Conservation (phyloP, 2,113 vertebrate genomes). For the Zapus hudsonius region DNA sequence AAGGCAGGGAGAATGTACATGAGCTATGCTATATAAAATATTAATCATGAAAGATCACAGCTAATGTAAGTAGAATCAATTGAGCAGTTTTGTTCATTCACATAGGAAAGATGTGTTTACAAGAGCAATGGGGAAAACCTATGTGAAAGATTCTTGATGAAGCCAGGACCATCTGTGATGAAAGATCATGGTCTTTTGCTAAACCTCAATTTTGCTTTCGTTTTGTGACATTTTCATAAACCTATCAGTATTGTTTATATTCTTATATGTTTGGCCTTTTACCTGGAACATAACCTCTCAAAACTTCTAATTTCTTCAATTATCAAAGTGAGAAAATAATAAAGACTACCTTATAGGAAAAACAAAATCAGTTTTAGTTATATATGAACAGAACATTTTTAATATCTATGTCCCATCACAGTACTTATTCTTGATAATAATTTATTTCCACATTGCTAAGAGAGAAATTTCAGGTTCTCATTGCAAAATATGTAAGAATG, state of each 20-base stretch:
- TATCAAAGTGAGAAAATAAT: conserved; percentile 57
- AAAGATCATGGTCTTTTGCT: not conserved
- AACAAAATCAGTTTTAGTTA: not conserved
- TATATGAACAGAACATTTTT: not conserved
- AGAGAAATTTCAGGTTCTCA: not conserved
- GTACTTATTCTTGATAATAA: not conserved
- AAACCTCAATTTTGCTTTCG: not conserved
- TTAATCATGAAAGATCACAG: not conserved
- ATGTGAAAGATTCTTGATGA: not conserved
- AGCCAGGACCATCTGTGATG: not conserved
- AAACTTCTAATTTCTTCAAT: conserved; percentile 35
- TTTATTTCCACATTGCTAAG: not conserved
- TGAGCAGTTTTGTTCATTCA: not conserved
- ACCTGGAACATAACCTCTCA: not conserved
- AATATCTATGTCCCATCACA: not conserved
- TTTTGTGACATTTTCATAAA: conserved; percentile 7
- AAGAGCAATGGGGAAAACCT: not conserved
- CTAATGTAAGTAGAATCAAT: not conserved
- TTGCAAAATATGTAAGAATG: not conserved
- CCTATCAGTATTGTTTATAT: not conserved
- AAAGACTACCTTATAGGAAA: not conserved
- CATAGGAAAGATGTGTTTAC: not conserved
- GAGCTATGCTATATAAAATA: not conserved
- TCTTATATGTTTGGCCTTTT: not conserved
- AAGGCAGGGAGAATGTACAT: not conserved